Evolutionary conservation across 2,888 invertebrate genomes (phyloP).

Genomic region (Gryllus longicercus): DNA sequence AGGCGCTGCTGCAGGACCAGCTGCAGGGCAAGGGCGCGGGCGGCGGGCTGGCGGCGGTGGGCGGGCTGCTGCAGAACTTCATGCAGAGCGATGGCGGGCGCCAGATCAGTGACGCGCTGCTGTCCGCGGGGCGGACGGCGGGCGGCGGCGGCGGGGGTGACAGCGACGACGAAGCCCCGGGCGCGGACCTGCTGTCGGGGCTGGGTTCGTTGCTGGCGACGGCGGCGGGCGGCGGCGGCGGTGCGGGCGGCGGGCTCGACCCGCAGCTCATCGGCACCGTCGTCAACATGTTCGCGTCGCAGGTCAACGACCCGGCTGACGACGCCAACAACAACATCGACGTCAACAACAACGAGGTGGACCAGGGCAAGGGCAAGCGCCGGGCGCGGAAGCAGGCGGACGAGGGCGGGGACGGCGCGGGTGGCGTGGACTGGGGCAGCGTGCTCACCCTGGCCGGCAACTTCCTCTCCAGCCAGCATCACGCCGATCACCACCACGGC

Average conservation of each 20-base stretch:
- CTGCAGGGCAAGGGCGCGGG: constrained; percentile 47
- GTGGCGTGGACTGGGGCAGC: constrained; percentile 35
- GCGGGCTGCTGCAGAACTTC: constrained; percentile 62
- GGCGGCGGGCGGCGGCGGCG: constrained; percentile 29
- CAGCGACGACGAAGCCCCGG: constrained; percentile 38
- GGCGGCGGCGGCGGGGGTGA: constrained; percentile 39
- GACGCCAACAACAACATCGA: constrained; percentile 37
- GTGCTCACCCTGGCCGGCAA: constrained; percentile 34
- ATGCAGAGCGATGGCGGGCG: constrained; percentile 66
- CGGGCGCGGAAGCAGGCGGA: constrained; percentile 27
- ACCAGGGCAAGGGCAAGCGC: constrained; percentile 24
- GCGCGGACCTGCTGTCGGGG: constrained; percentile 45
- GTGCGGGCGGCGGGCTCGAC: constrained; percentile 51
- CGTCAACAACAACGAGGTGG: constrained; percentile 34
- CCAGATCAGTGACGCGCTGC: constrained; percentile 46
- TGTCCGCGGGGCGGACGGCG: constrained; percentile 21
- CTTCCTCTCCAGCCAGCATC: constrained; percentile 38
- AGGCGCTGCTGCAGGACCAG: constrained; percentile 61
- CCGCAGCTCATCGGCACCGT: constrained; percentile 57
- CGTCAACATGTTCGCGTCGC: constrained; percentile 54
- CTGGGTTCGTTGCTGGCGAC: constrained; percentile 43
- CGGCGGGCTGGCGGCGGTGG: constrained; percentile 54
- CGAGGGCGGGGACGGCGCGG: constrained; percentile 23
- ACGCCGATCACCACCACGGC: constrained; percentile 40
- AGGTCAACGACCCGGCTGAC: constrained; percentile 36